Conservation (phyloP, 2,797 vertebrate species). For the Halcyon leucocephala region DNA sequence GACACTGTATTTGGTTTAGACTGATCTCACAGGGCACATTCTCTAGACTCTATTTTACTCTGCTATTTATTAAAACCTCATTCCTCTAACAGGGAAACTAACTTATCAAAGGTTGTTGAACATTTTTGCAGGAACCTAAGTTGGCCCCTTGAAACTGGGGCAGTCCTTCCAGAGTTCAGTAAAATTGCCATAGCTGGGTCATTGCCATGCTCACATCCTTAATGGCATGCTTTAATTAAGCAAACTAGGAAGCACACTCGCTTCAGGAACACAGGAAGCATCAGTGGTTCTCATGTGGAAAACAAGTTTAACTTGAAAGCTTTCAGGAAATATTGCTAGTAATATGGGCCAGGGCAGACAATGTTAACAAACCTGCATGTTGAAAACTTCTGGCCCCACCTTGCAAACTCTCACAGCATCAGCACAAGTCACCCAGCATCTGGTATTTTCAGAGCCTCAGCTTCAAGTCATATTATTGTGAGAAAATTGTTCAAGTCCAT, state of each 20-base stretch:
- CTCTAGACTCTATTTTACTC: neutral
- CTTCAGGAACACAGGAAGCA: slow-evolving; percentile 24
- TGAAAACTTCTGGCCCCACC: neutral
- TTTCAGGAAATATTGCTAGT: slow-evolving; percentile 2
- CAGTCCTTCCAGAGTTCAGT: neutral
- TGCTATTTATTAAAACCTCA: neutral
- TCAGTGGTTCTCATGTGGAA: neutral
- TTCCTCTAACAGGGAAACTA: neutral
- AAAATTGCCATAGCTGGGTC: neutral
- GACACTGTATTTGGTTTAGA: neutral
- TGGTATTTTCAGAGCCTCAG: neutral
- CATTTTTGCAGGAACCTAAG: neutral
- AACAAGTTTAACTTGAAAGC: slow-evolving; percentile 18
- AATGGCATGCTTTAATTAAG: neutral
- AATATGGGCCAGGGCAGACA: neutral
- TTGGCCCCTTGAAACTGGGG: neutral
- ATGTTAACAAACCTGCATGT: neutral
- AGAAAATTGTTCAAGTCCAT: neutral
- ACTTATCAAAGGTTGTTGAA: neutral
- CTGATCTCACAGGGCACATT: neutral
- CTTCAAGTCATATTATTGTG: neutral
- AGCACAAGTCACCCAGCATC: neutral
- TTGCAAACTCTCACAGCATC: neutral
- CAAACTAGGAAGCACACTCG: neutral
- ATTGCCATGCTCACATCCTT: neutral